Evolutionary conservation across 2,113 vertebrate genomes (phyloP).

Genomic region (Steatornis caripensis): DNA sequence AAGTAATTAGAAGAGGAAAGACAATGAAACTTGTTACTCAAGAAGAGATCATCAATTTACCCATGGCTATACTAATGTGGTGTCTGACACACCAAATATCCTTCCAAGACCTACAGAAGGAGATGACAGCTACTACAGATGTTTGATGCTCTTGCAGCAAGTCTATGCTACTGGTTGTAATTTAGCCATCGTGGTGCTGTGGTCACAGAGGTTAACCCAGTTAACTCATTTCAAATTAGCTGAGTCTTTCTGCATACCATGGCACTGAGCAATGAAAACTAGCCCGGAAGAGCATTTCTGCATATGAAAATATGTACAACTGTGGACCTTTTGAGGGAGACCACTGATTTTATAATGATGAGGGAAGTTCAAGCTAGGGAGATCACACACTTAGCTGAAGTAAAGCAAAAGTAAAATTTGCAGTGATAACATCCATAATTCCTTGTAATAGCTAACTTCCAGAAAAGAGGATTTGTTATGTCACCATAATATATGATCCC

Average conservation of each 20-base stretch:
- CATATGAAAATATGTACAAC: background rate
- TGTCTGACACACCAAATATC: background rate
- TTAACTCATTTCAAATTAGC: slow-evolving; percentile 43
- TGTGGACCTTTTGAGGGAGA: background rate
- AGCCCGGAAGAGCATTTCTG: background rate
- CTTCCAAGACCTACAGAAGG: slow-evolving; percentile 11
- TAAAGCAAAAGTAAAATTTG: background rate
- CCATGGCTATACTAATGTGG: background rate
- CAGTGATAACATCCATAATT: background rate
- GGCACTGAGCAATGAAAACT: background rate
- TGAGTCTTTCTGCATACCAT: background rate
- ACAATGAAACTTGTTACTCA: slow-evolving; percentile 6
- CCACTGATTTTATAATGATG: background rate
- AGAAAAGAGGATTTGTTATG: background rate
- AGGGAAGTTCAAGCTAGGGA: background rate
- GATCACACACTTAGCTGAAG: background rate
- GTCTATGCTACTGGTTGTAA: slow-evolving; percentile 18
- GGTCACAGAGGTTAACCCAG: slow-evolving; percentile 54
- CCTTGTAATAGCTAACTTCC: background rate
- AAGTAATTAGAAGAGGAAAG: background rate
- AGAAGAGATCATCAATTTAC: slow-evolving; percentile 11
- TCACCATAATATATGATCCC: background rate
- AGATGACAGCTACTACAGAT: slow-evolving; percentile 26
- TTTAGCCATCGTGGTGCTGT: slow-evolving; percentile 26
- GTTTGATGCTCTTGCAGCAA: background rate